Conservation (phyloP, 1,140 invertebrate genomes). For the Contarinia nasturtii region DNA sequence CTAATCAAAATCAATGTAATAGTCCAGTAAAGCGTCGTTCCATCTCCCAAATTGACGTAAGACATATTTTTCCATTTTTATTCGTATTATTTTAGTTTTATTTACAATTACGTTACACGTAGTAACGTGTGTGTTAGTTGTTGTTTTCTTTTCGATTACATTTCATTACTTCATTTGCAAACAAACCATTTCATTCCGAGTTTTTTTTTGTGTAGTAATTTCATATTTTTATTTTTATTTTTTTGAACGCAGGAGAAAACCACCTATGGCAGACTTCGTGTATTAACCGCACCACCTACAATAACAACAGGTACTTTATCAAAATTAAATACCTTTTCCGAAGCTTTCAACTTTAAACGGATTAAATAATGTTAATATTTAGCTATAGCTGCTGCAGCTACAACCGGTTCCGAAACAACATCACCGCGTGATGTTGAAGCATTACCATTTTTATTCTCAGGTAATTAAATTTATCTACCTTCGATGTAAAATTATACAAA, state of each 20-base stretch:
- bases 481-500: background rate
- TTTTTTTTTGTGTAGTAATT: no score
- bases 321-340: background rate
- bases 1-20: slow-evolving; percentile 2
- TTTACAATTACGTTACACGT: no score
- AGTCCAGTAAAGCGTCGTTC: slow-evolving; percentile 1
- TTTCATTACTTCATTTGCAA: no score
- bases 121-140: no score
- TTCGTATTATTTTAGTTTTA: background rate
- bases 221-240: no score
- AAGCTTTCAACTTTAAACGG: no score
- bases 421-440: slow-evolving; percentile 4
- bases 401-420: slow-evolving; percentile 1
- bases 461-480: background rate
- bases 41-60: slow-evolving; percentile 5
- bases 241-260: slow-evolving; percentile 12
- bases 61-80: background rate
- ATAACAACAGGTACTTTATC: background rate
- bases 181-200: no score
- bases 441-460: slow-evolving; percentile 3
- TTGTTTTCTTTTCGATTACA: background rate
- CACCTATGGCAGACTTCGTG: slow-evolving; percentile 36
- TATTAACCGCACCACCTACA: slow-evolving; percentile 35
- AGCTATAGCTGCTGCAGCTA: no score
- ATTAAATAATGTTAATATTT: no score